These are phyloP conservation scores for Zaprionus camerounensis DNA, from an alignment of 1,140 invertebrate genomes.

Conservation along the genomic window DNA sequence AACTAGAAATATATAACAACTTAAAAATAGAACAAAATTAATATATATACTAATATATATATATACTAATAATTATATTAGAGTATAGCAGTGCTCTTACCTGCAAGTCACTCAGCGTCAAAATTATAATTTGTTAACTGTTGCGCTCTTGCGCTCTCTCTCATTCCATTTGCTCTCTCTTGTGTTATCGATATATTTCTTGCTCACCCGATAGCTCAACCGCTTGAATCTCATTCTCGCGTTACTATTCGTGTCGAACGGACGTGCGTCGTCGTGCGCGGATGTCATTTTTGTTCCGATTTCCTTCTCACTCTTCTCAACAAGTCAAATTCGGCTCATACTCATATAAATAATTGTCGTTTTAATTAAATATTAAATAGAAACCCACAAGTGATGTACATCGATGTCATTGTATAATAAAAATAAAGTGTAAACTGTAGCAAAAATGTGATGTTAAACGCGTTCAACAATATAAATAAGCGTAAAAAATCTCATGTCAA, in stretches of 20 bases:
- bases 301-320: conserved; percentile 32
- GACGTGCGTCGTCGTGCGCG: conserved; percentile 32
- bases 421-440: conserved; percentile 25
- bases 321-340: conserved; percentile 30
- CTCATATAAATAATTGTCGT: conserved; percentile 16
- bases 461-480: conserved; percentile 35
- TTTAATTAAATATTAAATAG: conserved; percentile 38
- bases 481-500: conserved; percentile 36
- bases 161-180: conserved; percentile 3
- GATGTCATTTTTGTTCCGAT: conserved; percentile 23
- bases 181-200: conserved; percentile 8
- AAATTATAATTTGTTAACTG: not conserved
- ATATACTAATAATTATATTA: not conserved
- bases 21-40: not conserved
- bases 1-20: not conserved
- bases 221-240: conserved; percentile 25
- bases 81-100: not conserved
- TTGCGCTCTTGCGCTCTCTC: not conserved
- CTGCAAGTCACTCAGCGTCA: not conserved
- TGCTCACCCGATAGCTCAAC: not conserved
- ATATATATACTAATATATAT: not conserved
- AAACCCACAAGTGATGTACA: conserved; percentile 33
- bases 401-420: conserved; percentile 20
- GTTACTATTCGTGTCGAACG: conserved; percentile 34
- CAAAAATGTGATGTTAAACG: conserved; percentile 50